Base-by-base conservation (phyloP, 2,888 invertebrate species). In the Melinaea menophilus region DNA sequence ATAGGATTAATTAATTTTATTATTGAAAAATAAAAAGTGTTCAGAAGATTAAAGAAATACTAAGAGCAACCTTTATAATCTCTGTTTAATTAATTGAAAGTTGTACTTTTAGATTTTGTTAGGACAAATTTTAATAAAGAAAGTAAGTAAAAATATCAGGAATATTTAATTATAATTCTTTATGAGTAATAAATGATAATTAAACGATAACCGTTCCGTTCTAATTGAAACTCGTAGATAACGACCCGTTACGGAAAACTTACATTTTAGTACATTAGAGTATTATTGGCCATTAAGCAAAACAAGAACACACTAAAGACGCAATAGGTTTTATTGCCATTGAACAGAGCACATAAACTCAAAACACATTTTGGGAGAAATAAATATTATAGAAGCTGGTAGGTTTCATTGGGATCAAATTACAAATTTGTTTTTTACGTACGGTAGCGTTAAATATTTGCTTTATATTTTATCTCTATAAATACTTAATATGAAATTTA, bases 201-300 rank as follows among this genome's bases (percentile, higher is more conserved):
- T 87, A 88, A 86, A 86, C 85, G 12, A n/a, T 46, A 46, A 46
- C 46, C 12, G 46, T 46, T 46, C 11, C 46, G 46, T 46, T 46
- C 46, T 46, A 46, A n/a, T 46, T 46, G 87, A 86, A 79, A 86
- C 85, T 81, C 83, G 76, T 82, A 78, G 84, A 86, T 87, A 87
- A 88, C 80, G 82, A 81, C 83, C 80, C 75, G 82, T 86, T 82
- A 87, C 84, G 85, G 78, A 76, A 69, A 69, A 74, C 85, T 85
- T 81, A 79, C 83, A 77, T 82, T 88, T 87, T 82, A 89, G 76
- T 77, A 73, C 72, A 73, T 87, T 89, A 88, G 88, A 88, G 86
- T 88, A 71, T 87, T 78, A 88, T 86, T 79, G 79, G 82, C 85
- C 81, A 85, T 86, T 82, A 83, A 79, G 70, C 75, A 79, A 83